Conservation (phyloP, 2,797 vertebrate genomes). For the Adelosebastes latens region DNA sequence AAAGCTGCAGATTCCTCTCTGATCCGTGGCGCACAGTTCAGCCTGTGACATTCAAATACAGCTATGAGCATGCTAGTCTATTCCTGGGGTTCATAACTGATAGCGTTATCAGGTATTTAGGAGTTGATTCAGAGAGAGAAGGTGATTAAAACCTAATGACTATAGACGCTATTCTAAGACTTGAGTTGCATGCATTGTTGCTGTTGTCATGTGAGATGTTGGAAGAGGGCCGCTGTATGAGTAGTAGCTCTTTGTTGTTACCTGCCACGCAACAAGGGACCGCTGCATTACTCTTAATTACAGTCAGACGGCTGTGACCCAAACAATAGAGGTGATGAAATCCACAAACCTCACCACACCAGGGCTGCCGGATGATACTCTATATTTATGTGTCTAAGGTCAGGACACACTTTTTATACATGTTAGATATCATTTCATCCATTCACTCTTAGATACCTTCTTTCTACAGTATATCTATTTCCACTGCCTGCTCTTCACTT, state of each 20-base stretch:
- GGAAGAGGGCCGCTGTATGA: constrained; percentile 33
- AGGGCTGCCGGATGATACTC: constrained; percentile 9
- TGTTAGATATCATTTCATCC: background rate
- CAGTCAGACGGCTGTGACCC: constrained; percentile 52
- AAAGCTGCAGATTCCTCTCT: constrained; percentile 25
- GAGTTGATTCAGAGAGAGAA: background rate
- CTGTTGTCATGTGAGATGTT: constrained; percentile 49
- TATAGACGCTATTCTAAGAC: background rate
- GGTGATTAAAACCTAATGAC: background rate
- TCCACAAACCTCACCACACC: constrained; percentile 15
- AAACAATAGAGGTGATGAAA: constrained; percentile 63
- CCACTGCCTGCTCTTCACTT: constrained; percentile 5
- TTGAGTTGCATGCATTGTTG: background rate
- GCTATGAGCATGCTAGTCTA: background rate
- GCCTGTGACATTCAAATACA: constrained; percentile 21
- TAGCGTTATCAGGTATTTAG: background rate
- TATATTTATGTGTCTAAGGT: background rate
- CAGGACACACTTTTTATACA: background rate
- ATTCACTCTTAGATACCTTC: background rate
- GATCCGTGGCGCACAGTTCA: background rate
- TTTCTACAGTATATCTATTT: background rate
- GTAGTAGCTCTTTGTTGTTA: constrained; percentile 50
- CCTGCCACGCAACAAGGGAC: constrained; percentile 48
- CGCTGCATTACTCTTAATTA: constrained; percentile 69
- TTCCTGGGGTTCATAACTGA: background rate